These are phyloP conservation scores for Porites cylindrica DNA, from an alignment of 92 coral and sea anemone genomes.

Conservation along the genomic window DNA sequence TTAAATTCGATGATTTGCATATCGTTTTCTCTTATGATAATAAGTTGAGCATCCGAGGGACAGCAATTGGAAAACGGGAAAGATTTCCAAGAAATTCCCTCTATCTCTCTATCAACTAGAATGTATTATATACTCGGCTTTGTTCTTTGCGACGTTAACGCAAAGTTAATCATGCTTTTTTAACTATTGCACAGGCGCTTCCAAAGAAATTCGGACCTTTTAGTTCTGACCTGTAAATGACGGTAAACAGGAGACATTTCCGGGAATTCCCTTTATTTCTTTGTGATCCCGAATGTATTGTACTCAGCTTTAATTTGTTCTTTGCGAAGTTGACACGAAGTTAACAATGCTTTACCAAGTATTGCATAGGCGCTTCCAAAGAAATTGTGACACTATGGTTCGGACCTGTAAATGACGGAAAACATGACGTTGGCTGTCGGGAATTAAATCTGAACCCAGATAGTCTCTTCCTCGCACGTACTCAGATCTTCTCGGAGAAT, in stretches of 20 bases:
- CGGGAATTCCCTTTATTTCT: too few species aligned
- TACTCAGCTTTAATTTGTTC: too few species aligned
- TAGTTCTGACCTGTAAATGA: slow-evolving; percentile 26
- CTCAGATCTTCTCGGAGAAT: not conserved
- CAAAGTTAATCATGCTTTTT: slow-evolving; percentile 40
- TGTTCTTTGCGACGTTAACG: too few species aligned
- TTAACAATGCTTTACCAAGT: slow-evolving; percentile 51
- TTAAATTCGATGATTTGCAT: too few species aligned
- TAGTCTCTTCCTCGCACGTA: slow-evolving; percentile 24
- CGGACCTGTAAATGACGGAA: slow-evolving; percentile 47
- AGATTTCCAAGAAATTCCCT: too few species aligned
- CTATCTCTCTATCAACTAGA: too few species aligned
- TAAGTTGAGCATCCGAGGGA: too few species aligned
- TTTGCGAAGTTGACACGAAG: too few species aligned
- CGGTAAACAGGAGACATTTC: not conserved
- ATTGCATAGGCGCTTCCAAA: slow-evolving; percentile 20
- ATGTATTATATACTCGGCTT: too few species aligned
- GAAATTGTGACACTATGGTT: slow-evolving; percentile 11
- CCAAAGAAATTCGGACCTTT: slow-evolving; percentile 37
- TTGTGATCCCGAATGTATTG: too few species aligned
- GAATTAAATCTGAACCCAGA: slow-evolving; percentile 45
- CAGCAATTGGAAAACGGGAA: too few species aligned
- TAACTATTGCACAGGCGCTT: slow-evolving; percentile 4
- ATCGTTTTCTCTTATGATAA: too few species aligned
- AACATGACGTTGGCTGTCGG: slow-evolving; percentile 35